Evolutionary conservation across 2,113 vertebrate species (phyloP), one percentile per base, ranked within the genome.

Genomic region (Ophiodon elongatus): DNA sequence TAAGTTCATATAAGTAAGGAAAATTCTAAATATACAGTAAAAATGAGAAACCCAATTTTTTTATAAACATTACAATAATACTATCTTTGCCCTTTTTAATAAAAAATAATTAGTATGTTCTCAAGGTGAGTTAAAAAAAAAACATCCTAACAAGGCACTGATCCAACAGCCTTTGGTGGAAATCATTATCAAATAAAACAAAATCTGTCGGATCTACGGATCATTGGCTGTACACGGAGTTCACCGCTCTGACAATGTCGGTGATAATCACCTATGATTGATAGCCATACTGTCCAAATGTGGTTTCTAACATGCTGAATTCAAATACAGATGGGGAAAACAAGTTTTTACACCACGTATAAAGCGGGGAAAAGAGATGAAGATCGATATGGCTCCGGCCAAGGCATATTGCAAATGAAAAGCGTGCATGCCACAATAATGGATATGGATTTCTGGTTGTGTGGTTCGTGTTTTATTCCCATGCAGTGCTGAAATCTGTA

Each of bases 381-480:
- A 90, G 91, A 94, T 95, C 92, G 83, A 95, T 95, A 84, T 4
- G 21, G 75, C 56, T 90, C 68, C 73, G 73, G 82, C 76, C 65
- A 60, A 9, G 11, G 45, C 67, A 31, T 37, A 15, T 76, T 82
- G 78, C 75, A 89, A 92, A 93, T 94, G 87, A 91, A 94, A 91
- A 90, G 85, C 88, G 87, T 67, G 89, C 90, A 75, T 72, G 85
- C 79, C 76, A 87, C 33, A 52, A 90, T 92, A 95, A 94, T 93
- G 85, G 91, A 65, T 92, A 94, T 94, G 78, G 93, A 95, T 95
- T 91, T 93, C 45, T 87, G 82, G 76, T 52, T 83, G 76, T 73
- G 47, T 67, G 66, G 33, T 75, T 93, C 81, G 75, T 88, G 89
- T 89, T 93, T 92, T 90, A 92, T 88, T 87, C 79, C 29, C 72